Evolutionary conservation across 1,140 invertebrate genomes (phyloP).

Genomic region (Bombus waltoni): DNA sequence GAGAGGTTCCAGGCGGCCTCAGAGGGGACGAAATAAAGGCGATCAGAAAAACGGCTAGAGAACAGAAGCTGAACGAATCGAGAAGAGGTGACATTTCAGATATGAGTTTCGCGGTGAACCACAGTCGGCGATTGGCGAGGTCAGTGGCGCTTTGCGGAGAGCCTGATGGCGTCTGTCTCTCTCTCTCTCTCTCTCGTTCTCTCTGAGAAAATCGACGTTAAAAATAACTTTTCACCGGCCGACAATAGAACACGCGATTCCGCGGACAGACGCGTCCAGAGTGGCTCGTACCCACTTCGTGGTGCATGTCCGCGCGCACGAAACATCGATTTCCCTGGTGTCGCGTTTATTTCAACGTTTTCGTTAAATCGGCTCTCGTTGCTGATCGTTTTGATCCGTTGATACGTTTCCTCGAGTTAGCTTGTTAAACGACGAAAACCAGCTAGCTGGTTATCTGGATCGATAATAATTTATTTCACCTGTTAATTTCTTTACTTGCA

Average conservation of each 20-base stretch:
- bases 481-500: too few species aligned
- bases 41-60: background rate
- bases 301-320: background rate
- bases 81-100: conserved; percentile 37
- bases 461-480: too few species aligned
- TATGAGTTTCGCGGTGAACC: conserved; percentile 51
- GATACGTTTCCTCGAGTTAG: too few species aligned
- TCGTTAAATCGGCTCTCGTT: background rate
- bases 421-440: too few species aligned
- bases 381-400: background rate
- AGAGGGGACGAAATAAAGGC: conserved; percentile 8
- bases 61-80: conserved; percentile 20
- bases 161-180: background rate
- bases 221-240: conserved; percentile 49
- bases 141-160: conserved; percentile 36
- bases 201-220: conserved; percentile 36
- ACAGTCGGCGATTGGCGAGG: conserved; percentile 48
- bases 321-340: conserved; percentile 1
- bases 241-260: conserved; percentile 40
- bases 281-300: conserved; percentile 1
- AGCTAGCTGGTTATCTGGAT: background rate
- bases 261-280: conserved; percentile 9
- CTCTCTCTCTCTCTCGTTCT: background rate
- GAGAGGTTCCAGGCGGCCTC: background rate
- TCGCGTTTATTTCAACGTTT: background rate